Conservation (phyloP, 2,797 vertebrate genomes). For the Chiloscyllium punctatum region DNA sequence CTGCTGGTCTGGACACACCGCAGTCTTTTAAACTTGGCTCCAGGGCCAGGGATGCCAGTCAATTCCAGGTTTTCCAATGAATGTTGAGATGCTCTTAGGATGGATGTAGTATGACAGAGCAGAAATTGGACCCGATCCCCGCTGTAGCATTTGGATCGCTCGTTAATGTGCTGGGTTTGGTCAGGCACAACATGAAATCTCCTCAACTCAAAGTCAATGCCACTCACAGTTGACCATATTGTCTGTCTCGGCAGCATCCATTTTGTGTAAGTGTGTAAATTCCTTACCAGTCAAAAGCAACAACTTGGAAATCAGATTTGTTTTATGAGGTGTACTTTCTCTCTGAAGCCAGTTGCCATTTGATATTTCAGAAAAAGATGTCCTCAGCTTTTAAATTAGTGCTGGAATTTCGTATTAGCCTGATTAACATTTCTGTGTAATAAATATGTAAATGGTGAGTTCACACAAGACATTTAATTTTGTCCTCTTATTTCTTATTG, state of each 20-base stretch:
- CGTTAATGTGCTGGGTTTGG: no score
- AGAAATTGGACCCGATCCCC: no score
- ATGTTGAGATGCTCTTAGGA: no score
- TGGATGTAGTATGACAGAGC: no score
- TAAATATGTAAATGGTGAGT: constrained; percentile 80
- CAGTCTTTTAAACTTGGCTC: no score
- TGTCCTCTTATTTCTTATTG: constrained; percentile 76
- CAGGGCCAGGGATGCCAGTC: no score
- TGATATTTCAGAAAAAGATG: constrained; percentile 60
- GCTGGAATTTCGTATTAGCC: constrained; percentile 70
- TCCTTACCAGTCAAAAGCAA: neutral
- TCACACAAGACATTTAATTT: constrained; percentile 71
- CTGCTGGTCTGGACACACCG: no score
- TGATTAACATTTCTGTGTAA: constrained; percentile 75
- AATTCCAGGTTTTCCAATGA: no score
- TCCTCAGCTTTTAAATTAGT: constrained; percentile 61
- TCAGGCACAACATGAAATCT: no score
- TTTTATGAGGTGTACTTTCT: neutral
- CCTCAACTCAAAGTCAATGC: no score
- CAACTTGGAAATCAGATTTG: neutral
- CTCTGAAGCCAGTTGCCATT: constrained; percentile 50
- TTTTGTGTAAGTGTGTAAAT: neutral
- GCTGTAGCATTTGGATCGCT: no score
- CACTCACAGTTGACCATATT: neutral
- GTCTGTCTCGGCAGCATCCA: no score